Base-by-base conservation (phyloP, 2,113 vertebrate genomes). In the Oryzias woworae region DNA sequence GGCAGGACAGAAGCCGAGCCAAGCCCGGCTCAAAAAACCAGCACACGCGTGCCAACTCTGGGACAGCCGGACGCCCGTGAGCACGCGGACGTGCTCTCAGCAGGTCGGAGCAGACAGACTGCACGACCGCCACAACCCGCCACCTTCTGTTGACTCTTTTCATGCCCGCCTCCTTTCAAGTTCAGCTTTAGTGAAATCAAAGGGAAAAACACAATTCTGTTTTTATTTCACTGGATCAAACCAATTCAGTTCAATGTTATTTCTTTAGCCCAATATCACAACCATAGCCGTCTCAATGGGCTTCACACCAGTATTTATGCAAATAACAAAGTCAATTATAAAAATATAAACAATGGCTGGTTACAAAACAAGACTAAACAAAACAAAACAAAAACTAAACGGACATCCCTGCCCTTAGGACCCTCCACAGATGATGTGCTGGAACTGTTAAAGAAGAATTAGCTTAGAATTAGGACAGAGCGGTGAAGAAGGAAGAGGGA, bases 71-170 rank as follows among this genome's bases (percentile, higher is more conserved):
- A 62, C 3, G 4, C 70, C 67, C 4, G 13, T 43, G 3, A 8
- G 24, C 61, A 62, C 47, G 24, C 58, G 65, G 66, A 50, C 67
- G 31, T 13, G 45, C 59, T 49, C 73, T 67, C 78, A 82, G 69
- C 75, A 70, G 80, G 85, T 66, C 80, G 55, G 71, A 70, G 70
- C 47, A 82, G 67, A 53, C 84, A 83, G 78, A 77, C 72, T 78
- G 80, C 62, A 68, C 60, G 66, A 58, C 73, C 69, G 51, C 64
- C 45, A 60, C 58, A 75, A 83, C 81, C 81, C 81, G 54, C 70
- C 52, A 53, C 85, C 85, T 87, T 87, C 87, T 90, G 87, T 76
- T 66, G 53, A 62, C 53, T 72, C 53, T 71, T 58, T 73, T 81
- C 66, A 72, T 65, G 73, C 74, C 63, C 20, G 71, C 73, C 67